Conservation (phyloP, 2,797 vertebrate species). For the Brachyalestes nurse region DNA sequence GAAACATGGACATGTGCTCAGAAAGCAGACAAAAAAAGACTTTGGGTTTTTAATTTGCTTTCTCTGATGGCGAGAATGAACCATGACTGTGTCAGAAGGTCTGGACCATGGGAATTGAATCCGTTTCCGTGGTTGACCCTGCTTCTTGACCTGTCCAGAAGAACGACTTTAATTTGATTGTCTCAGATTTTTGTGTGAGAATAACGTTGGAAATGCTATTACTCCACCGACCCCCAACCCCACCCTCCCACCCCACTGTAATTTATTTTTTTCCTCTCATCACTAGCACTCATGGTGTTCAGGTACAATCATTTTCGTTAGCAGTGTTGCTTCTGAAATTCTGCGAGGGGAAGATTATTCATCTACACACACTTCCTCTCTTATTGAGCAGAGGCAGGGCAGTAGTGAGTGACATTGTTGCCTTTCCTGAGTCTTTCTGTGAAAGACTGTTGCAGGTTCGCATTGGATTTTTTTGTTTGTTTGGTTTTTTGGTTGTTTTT, state of each 20-base stretch:
- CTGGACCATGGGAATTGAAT: conserved; percentile 63
- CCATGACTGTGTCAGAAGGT: conserved; percentile 48
- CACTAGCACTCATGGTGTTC: conserved; percentile 52
- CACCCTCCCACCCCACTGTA: conserved; percentile 52
- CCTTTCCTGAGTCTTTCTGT: conserved; percentile 82
- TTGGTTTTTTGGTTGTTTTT: not conserved
- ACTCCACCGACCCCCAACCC: not conserved
- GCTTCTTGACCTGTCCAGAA: conserved; percentile 57
- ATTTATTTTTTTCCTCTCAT: conserved; percentile 72
- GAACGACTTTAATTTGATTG: conserved; percentile 62
- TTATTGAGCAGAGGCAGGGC: conserved; percentile 68
- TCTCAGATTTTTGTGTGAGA: conserved; percentile 65
- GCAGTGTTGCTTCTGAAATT: conserved; percentile 55
- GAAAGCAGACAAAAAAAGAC: conserved; percentile 9
- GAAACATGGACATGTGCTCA: conserved; percentile 1
- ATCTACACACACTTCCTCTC: conserved; percentile 54
- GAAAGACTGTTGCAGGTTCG: conserved; percentile 77
- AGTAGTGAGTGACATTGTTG: conserved; percentile 69
- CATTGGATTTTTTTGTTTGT: conserved; percentile 39
- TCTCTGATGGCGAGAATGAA: conserved; percentile 63
- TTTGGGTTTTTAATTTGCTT: conserved; percentile 17
- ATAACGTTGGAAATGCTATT: conserved; percentile 60
- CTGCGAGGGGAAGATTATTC: conserved; percentile 58
- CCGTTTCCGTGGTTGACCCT: conserved; percentile 31
- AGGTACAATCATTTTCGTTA: conserved; percentile 63